phyloP scores from a whole-genome alignment of 1,140 invertebrate genomes.

The Mactra quadrangularis region DNA sequence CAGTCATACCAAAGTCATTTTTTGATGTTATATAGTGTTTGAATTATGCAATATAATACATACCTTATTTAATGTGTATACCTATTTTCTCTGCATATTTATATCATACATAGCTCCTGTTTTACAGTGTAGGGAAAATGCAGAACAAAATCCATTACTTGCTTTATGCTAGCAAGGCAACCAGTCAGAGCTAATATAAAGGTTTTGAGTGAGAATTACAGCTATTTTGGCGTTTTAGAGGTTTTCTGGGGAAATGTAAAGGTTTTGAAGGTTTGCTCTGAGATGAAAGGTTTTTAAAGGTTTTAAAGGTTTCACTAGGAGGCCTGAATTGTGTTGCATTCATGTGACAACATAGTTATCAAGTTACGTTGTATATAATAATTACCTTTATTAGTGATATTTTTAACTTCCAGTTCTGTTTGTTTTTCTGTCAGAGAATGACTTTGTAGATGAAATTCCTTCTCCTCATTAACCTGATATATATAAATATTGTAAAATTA shows the following conservation, averaged over 20 bases:
- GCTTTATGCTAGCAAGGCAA: too few species aligned
- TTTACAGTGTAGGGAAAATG: too few species aligned
- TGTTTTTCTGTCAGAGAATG: slow-evolving; percentile 58
- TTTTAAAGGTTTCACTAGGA: neutral
- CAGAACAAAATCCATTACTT: too few species aligned
- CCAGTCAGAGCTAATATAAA: too few species aligned
- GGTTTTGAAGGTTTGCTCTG: too few species aligned
- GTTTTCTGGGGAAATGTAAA: neutral
- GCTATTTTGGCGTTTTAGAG: neutral
- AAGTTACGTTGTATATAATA: neutral
- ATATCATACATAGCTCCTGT: too few species aligned
- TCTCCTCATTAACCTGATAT: slow-evolving; percentile 59
- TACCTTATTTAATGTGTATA: too few species aligned
- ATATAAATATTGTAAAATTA: neutral
- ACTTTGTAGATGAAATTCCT: slow-evolving; percentile 61
- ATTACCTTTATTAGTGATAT: slow-evolving; percentile 61
- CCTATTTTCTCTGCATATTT: too few species aligned
- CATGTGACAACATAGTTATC: neutral
- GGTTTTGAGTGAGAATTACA: neutral
- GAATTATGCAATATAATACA: too few species aligned
- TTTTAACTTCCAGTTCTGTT: slow-evolving; percentile 28
- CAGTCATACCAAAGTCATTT: too few species aligned
- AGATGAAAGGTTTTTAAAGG: neutral
- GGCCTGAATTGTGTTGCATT: too few species aligned
- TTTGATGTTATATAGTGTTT: too few species aligned